Base-by-base conservation (phyloP, 2,888 invertebrate species). In the Argyra leucocephala region DNA sequence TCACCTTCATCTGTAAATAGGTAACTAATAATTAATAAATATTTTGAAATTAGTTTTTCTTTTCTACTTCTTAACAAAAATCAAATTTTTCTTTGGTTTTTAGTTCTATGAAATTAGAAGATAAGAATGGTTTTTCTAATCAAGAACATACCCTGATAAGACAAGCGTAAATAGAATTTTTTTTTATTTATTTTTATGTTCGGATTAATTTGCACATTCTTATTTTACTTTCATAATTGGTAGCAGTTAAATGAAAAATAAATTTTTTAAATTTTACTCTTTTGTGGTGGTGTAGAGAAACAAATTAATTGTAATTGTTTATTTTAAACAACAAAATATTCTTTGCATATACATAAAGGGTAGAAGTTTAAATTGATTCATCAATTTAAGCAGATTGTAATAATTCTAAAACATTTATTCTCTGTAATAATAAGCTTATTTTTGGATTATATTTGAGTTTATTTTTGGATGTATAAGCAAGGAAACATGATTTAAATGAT, bases 1-100 rank as follows among this genome's bases (percentile, higher is more conserved):
- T 73, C 74, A 67, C 73, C 74, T 23, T 67, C 68, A 22, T 66
- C 67, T 66, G 65, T 68, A 24, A 63, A 70, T 66, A 67, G 69
- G 68, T 70, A 66, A 63, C 57, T 61, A 36, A 12, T n/a, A 22
- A 18, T 26, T 24, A 31, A 60, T n/a, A 18, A 24, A 24, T 24
- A 24, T 24, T 24, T 6, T 57, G 18, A 48, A 64, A 62, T 65
- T 15, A 23, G 58, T n/a, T 64, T 24, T 58, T 18, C 5, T 63
- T 26, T 67, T 65, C 63, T 65, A 26, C 22, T 58, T 59, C 64
- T 26, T 61, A 61, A 15, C 9, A n/a, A n/a, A 21, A 31, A 21
- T 61, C 6, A 21, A 21, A 61, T 26, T 61, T 36, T 21, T 24
- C 21, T 31, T 26, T 31, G 21, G 36, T 61, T 61, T 63, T 22